Percentiles rank a stretch among this genome's conserved stretches.
Evolutionary conservation across 2,113 vertebrate genomes (phyloP).

Genomic region (Clarias magur): DNA sequence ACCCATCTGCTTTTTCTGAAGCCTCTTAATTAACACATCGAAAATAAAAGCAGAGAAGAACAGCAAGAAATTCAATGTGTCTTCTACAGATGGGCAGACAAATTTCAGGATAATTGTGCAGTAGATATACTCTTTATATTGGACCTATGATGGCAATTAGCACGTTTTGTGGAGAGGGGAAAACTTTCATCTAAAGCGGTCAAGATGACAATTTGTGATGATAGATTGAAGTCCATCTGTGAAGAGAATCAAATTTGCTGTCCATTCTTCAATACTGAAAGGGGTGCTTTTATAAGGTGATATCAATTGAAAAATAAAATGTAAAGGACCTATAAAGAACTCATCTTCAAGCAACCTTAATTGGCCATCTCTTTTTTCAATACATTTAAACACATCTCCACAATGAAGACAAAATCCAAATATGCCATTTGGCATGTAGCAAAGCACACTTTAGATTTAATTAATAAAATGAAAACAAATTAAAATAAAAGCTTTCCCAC

Average conservation of each 20-base stretch:
- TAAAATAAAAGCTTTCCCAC: constrained; percentile 63
- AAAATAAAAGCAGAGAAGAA: constrained; percentile 76
- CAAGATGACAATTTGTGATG: constrained; percentile 66
- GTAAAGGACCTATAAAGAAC: constrained; percentile 76
- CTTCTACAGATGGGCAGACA: constrained; percentile 77
- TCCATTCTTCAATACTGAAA: constrained; percentile 74
- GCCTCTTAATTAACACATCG: constrained; percentile 79
- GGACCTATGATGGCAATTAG: constrained; percentile 76
- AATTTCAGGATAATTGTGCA: constrained; percentile 80
- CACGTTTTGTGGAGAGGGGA: constrained; percentile 76
- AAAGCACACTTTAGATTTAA: constrained; percentile 69
- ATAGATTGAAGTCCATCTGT: constrained; percentile 75
- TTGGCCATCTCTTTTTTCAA: constrained; percentile 67
- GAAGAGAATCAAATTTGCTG: constrained; percentile 74
- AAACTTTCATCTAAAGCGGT: constrained; percentile 76
- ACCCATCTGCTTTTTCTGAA: constrained; percentile 83
- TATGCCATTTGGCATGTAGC: constrained; percentile 63
- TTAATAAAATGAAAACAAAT: constrained; percentile 59
- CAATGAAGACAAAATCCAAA: constrained; percentile 60
- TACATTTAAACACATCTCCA: constrained; percentile 68
- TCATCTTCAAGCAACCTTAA: constrained; percentile 67
- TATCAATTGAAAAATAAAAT: constrained; percentile 75
- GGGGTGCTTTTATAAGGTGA: constrained; percentile 76
- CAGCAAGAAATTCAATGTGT: constrained; percentile 74
- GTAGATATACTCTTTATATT: constrained; percentile 78